Conservation (phyloP, 1,140 invertebrate species). For the Megalopta genalis region DNA sequence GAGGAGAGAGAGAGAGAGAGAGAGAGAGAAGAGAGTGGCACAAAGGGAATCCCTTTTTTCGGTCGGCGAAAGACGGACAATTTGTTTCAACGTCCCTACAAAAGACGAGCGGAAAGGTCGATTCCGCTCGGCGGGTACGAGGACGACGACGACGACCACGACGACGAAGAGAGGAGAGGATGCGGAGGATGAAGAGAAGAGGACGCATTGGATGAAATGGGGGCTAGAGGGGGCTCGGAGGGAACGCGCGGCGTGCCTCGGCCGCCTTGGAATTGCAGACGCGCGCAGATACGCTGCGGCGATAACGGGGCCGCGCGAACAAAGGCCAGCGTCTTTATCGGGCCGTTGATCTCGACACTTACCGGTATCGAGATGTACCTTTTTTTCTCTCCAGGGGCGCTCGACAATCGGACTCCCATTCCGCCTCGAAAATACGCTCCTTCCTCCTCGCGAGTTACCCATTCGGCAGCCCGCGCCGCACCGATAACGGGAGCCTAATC, state of each 20-base stretch:
- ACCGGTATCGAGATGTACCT: slow-evolving; percentile 35
- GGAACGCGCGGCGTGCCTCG: slow-evolving; percentile 1
- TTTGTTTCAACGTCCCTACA: neutral
- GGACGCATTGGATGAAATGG: neutral
- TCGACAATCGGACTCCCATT: neutral
- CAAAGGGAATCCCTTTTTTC: too few relatives aligned
- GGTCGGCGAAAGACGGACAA: neutral
- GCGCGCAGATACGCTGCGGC: slow-evolving; percentile 26
- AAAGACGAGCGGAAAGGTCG: slow-evolving; percentile 1
- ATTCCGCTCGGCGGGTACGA: neutral
- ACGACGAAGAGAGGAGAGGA: too few relatives aligned
- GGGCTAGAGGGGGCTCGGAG: too few relatives aligned
- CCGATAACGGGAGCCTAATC: too few relatives aligned
- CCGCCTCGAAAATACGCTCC: too few relatives aligned
- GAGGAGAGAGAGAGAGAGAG: too few relatives aligned
- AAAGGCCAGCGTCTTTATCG: slow-evolving; percentile 41
- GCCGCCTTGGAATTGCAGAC: slow-evolving; percentile 10
- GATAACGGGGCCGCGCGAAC: slow-evolving; percentile 29
- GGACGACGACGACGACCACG: too few relatives aligned
- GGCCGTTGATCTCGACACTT: slow-evolving; percentile 31
- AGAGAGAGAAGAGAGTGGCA: too few relatives aligned
- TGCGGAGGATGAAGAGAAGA: too few relatives aligned
- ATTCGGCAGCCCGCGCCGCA: too few relatives aligned
- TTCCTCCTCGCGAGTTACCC: too few relatives aligned
- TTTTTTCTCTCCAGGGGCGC: neutral